These are phyloP conservation scores for Zosterops pallidus DNA, from an alignment of 2,113 vertebrate genomes.

Conservation along the genomic window DNA sequence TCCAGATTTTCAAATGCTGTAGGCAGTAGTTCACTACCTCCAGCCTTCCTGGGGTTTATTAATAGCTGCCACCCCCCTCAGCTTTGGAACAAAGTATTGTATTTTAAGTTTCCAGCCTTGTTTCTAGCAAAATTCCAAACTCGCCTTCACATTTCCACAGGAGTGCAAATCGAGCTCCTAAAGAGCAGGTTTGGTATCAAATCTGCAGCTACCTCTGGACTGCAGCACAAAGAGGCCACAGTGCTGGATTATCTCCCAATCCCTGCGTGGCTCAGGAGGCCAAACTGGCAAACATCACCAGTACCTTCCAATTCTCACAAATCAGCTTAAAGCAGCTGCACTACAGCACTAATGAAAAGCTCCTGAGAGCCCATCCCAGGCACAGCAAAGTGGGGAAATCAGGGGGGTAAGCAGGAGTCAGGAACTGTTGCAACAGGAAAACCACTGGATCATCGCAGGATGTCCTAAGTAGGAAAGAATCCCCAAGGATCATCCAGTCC, in stretches of 20 bases:
- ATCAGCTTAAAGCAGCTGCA: not conserved
- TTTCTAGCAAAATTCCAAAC: not conserved
- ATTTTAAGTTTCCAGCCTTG: not conserved
- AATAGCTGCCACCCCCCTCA: not conserved
- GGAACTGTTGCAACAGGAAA: not conserved
- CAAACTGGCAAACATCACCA: not conserved
- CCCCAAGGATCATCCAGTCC: not conserved
- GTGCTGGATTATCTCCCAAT: not conserved
- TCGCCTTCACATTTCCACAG: not conserved
- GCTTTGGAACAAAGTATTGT: not conserved
- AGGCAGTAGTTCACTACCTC: not conserved
- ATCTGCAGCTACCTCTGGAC: not conserved
- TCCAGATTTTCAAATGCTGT: not conserved
- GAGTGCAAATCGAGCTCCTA: not conserved
- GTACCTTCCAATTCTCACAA: not conserved
- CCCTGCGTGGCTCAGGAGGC: not conserved
- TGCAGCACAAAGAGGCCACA: not conserved
- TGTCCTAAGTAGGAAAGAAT: not conserved
- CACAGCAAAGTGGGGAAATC: not conserved
- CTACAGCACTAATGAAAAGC: not conserved
- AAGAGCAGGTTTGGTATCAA: not conserved
- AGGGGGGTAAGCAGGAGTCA: rapidly evolving
- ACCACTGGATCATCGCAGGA: not conserved
- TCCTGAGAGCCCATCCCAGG: not conserved
- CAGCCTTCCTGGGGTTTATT: not conserved